Evolutionary conservation across 2,888 invertebrate genomes (phyloP).

Genomic region (Cerastis rubricosa): DNA sequence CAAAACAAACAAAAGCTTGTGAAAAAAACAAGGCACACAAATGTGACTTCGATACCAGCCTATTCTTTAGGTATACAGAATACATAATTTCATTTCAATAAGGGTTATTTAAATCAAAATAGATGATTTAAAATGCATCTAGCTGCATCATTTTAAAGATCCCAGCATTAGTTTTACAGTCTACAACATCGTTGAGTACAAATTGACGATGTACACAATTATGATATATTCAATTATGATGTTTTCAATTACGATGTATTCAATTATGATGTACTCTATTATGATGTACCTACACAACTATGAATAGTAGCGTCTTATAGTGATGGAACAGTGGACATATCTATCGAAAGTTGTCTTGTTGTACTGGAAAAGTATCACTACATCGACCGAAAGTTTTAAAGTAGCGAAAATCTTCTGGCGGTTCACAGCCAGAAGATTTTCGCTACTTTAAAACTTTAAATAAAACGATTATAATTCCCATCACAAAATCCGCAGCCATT

Average conservation of each 20-base stretch:
- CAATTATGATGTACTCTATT: too few relatives aligned
- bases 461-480: background rate
- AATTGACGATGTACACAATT: background rate
- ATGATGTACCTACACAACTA: background rate
- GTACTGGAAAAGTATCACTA: background rate
- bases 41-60: background rate
- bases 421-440: background rate
- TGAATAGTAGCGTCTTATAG: background rate
- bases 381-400: too few relatives aligned
- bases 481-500: background rate
- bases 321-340: background rate
- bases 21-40: background rate
- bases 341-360: background rate
- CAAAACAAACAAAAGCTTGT: too few relatives aligned
- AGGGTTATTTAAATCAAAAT: background rate
- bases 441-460: background rate
- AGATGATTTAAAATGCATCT: background rate
- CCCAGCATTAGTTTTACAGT: background rate
- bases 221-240: background rate
- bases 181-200: background rate
- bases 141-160: background rate
- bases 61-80: background rate
- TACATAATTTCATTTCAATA: background rate
- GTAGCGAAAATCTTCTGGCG: too few relatives aligned
- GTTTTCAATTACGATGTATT: too few relatives aligned